Evolutionary conservation across 2,113 vertebrate genomes (phyloP).

Genomic region (Saccopteryx bilineata): DNA sequence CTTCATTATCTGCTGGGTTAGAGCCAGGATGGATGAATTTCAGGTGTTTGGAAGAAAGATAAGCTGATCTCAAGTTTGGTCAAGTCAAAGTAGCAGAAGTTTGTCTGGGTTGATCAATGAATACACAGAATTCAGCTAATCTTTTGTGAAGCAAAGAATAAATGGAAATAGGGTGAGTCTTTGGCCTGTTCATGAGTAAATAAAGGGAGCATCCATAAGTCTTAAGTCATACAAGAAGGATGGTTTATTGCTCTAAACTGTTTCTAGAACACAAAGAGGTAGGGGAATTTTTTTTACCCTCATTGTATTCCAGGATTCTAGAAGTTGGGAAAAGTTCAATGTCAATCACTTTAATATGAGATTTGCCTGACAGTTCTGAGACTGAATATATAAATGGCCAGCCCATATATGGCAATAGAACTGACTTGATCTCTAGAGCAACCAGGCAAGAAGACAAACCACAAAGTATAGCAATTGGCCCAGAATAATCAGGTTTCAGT

Average conservation of each 20-base stretch:
- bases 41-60: not conserved
- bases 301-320: not conserved
- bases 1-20: not conserved
- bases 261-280: not conserved
- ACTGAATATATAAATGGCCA: not conserved
- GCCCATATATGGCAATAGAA: not conserved
- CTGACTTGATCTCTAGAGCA: not conserved
- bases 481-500: not conserved
- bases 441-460: not conserved
- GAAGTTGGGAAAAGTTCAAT: not conserved
- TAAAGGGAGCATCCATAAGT: not conserved
- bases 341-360: not conserved
- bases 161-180: not conserved
- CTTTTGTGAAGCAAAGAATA: not conserved
- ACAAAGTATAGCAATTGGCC: not conserved
- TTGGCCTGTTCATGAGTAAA: not conserved
- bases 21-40: not conserved
- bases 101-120: not conserved
- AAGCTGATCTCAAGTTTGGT: not conserved
- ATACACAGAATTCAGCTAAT: not conserved
- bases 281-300: not conserved
- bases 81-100: not conserved
- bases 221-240: not conserved
- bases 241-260: not conserved
- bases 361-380: not conserved